These are phyloP conservation scores for Geodia barretti DNA, from an alignment of 37 sponge, comb jelly and placozoan species.

Conservation along the genomic window DNA sequence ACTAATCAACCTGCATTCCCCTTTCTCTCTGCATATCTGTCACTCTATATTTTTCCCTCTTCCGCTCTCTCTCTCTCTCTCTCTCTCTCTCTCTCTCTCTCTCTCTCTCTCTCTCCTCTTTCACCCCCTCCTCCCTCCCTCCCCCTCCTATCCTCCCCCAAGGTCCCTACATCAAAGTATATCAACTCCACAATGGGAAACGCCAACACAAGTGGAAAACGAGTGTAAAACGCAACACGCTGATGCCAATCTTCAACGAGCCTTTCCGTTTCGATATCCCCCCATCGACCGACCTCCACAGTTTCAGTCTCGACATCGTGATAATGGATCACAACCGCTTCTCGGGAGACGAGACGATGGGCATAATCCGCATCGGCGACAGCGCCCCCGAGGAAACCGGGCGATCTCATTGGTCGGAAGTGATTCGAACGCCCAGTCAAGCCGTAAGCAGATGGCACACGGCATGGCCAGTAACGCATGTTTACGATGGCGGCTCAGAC, in stretches of 20 bases:
- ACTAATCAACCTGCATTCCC: background rate
- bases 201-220: conserved; percentile 44
- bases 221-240: conserved; percentile 38
- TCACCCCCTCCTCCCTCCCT: conserved; percentile 50
- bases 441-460: conserved; percentile 39
- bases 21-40: background rate
- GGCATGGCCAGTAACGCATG: background rate
- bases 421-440: conserved; percentile 16
- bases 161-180: conserved; percentile 68
- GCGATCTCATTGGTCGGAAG: conserved; percentile 36
- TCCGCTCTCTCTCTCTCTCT: background rate
- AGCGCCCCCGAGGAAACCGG: conserved; percentile 4
- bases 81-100: background rate
- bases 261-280: conserved; percentile 32
- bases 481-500: background rate
- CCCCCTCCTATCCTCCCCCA: conserved; percentile 73
- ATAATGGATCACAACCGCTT: conserved; percentile 40
- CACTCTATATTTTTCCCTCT: background rate
- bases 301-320: background rate
- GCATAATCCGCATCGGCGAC: conserved; percentile 7
- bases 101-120: background rate
- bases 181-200: conserved; percentile 23
- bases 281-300: background rate
- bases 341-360: conserved; percentile 25
- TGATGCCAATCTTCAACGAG: conserved; percentile 45